Conservation (phyloP, 2,113 vertebrate species). For the Nerophis lumbriciformis region DNA sequence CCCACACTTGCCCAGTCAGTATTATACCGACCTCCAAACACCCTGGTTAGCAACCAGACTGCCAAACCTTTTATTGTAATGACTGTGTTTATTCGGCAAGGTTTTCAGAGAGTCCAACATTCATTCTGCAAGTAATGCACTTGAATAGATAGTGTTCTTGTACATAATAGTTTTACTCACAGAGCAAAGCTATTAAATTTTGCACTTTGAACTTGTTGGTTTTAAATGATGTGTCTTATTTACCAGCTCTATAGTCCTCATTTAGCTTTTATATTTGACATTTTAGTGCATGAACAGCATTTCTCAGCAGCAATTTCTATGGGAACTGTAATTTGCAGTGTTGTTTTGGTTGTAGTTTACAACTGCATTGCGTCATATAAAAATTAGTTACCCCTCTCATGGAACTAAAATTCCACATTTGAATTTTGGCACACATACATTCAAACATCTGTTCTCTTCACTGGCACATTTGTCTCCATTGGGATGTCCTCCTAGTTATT, state of each 20-base stretch:
- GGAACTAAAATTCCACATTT: too few species aligned
- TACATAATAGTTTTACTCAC: background rate
- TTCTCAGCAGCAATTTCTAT: too few species aligned
- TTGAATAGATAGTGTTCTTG: conserved; percentile 17
- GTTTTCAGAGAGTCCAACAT: conserved; percentile 21
- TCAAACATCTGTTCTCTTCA: conserved; percentile 9
- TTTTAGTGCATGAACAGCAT: too few species aligned
- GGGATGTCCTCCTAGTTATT: conserved; percentile 20
- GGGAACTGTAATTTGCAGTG: too few species aligned
- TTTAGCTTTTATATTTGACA: too few species aligned
- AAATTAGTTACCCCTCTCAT: too few species aligned
- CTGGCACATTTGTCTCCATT: conserved; percentile 2
- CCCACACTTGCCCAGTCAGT: conserved; percentile 3
- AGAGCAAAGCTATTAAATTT: too few species aligned
- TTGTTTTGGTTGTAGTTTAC: too few species aligned
- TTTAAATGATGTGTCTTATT: too few species aligned
- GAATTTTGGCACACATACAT: background rate
- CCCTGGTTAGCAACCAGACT: background rate
- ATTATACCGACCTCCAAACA: conserved; percentile 22
- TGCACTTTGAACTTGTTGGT: too few species aligned
- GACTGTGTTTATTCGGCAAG: conserved; percentile 29
- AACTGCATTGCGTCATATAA: too few species aligned
- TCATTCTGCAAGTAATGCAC: background rate
- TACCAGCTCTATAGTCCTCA: too few species aligned
- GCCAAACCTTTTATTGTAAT: conserved; percentile 27